A percentile compares a stretch with the other conserved stretches of the same genome.
Evolutionary conservation across 2,797 vertebrate species (phyloP).

Genomic region (Glyptemys insculpta): DNA sequence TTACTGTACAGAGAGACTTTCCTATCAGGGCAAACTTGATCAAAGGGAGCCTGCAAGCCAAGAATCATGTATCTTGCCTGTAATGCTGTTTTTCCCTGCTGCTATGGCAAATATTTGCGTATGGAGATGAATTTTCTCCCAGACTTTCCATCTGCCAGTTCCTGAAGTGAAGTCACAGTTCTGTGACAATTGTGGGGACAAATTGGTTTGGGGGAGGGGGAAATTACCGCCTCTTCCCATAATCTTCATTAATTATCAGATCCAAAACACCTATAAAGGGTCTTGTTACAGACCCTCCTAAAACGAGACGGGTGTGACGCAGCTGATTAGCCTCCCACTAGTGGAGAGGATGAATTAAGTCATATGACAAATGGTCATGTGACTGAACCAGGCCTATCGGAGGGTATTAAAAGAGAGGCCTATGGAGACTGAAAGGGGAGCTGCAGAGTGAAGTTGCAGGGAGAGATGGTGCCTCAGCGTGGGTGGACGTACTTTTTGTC

Average conservation of each 20-base stretch:
- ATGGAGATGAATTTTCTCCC: conserved; percentile 62
- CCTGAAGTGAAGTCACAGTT: conserved; percentile 58
- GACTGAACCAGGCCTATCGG: too few relatives aligned
- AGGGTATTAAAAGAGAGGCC: too few relatives aligned
- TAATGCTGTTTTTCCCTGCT: conserved; percentile 70
- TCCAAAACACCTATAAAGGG: not conserved
- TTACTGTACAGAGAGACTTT: conserved; percentile 47
- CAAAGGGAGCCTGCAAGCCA: not conserved
- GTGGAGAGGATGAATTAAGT: too few relatives aligned
- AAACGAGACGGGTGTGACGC: too few relatives aligned
- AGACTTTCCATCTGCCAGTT: conserved; percentile 66
- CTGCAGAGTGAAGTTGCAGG: too few relatives aligned
- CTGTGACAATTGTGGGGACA: conserved; percentile 41
- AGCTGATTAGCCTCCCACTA: too few relatives aligned
- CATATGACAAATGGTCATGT: too few relatives aligned
- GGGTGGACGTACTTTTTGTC: too few relatives aligned
- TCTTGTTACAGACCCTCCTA: too few relatives aligned
- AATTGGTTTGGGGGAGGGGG: conserved; percentile 57
- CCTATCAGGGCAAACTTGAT: conserved; percentile 21
- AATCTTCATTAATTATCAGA: conserved; percentile 19
- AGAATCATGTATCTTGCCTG: conserved; percentile 55
- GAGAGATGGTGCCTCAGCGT: too few relatives aligned
- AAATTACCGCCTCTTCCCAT: conserved; percentile 17
- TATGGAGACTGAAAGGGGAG: too few relatives aligned
- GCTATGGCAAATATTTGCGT: conserved; percentile 70